A percentile compares a stretch with the other conserved stretches of the same genome.
Evolutionary conservation across 2,888 invertebrate species (phyloP).

Genomic region (Schizotus pectinicornis): DNA sequence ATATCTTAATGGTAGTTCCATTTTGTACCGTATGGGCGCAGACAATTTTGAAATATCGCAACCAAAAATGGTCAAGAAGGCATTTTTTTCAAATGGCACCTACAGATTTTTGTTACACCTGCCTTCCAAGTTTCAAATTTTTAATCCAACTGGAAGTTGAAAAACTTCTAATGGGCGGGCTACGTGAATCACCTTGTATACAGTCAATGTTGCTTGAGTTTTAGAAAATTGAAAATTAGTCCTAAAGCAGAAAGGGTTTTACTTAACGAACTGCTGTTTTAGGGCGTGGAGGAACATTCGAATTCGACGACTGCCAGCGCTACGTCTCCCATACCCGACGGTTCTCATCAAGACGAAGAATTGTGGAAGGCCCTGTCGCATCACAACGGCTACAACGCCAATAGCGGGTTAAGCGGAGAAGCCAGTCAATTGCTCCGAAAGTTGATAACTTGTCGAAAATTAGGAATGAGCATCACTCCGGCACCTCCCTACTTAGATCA

Average conservation of each 20-base stretch:
- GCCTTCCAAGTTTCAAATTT: too few relatives aligned
- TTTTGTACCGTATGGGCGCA: too few relatives aligned
- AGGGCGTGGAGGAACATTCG: conserved; percentile 55
- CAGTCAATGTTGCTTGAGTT: too few relatives aligned
- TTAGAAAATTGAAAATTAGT: too few relatives aligned
- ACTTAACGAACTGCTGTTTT: conserved; percentile 7
- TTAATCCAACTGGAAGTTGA: too few relatives aligned
- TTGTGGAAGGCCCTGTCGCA: conserved; percentile 66
- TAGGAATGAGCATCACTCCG: conserved; percentile 70
- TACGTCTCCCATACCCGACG: conserved; percentile 54
- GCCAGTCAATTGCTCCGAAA: conserved; percentile 77
- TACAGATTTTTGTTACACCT: too few relatives aligned
- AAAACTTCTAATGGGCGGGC: too few relatives aligned
- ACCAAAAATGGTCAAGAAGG: too few relatives aligned
- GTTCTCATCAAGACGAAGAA: conserved; percentile 42
- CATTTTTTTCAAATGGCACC: too few relatives aligned
- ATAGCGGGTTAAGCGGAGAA: conserved; percentile 65
- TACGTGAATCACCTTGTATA: too few relatives aligned
- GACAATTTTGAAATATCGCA: too few relatives aligned
- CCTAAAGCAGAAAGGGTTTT: background rate
- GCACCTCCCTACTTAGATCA: conserved; percentile 48
- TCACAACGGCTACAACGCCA: conserved; percentile 61
- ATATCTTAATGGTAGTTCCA: too few relatives aligned
- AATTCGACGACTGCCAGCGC: conserved; percentile 55
- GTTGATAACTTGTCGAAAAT: conserved; percentile 77